Base-by-base conservation (phyloP, 2,797 vertebrate species). In the Hypotaenidia okinawae region DNA sequence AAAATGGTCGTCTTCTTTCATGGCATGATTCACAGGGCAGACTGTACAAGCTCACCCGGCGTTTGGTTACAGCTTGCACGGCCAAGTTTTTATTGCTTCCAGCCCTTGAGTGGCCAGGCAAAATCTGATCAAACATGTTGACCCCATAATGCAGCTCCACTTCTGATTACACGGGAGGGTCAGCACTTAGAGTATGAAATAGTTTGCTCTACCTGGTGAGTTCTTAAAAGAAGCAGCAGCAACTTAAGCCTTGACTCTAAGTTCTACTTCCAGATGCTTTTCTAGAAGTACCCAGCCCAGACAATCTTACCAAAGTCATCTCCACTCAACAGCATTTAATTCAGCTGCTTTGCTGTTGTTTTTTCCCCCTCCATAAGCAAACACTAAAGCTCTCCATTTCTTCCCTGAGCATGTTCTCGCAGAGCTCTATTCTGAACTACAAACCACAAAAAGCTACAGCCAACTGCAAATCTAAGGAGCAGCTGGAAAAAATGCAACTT, bases 1-100 rank as follows among this genome's bases (percentile, higher is more conserved):
- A 82, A 93, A 91, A 79, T 16, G 5, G 8, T 61, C 35, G 92
- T 90, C 87, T 87, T 33, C 90, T 93, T 90, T 90, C 77, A 27
- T n/a, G 17, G n/a, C 3, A 16, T 77, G 79, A 89, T 86, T 86
- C 86, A 57, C 66, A 74, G 77, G 30, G 39, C 21, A 64, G 62
- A 24, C 49, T 52, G 15, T n/a, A 66, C 14, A 62, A 30, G 13
- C 18, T 92, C 35, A 9, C 55, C 3, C 4, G 59, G 86, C 13
- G 77, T 94, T 88, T 78, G 73, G 77, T 72, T 88, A 74, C 55
- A 81, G 74, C 33, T 33, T 47, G 16, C 6, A 10, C 16, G 37
- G 74, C 73, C 51, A 69, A 66, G 51, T 21, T 33, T 32, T 55
- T 54, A 5, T 27, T 84, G 41, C 51, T 90, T 86, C 47, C 43